Evolutionary conservation across 1,140 invertebrate species (phyloP), one percentile per base, ranked within the genome.

Genomic region (Drosophila bocqueti): DNA sequence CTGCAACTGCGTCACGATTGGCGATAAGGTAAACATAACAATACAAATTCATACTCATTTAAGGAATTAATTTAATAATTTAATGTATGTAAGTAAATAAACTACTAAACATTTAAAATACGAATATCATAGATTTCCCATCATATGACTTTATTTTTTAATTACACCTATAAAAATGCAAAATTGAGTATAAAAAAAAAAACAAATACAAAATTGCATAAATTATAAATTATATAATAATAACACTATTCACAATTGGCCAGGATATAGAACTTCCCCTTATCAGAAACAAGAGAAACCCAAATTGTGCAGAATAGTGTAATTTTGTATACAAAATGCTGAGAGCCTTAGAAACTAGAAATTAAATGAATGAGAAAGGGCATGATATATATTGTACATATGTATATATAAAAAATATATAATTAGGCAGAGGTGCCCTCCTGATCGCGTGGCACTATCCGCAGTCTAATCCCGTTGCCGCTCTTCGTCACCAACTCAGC

Each of bases 401-500:
- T 34, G 10, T 55, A 36, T 7, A 11, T n/a, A n/a, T n/a, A 26
- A 26, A 26, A 5, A 26, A 5, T 18, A 61, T 34, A 46, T n/a
- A 47, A 21, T 40, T 21, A 45, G 8, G 24, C 7, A 7, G 29
- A 21, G 24, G 6, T 16, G 42, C 7, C 36, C 40, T 61, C 10
- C 38, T 57, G 2, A 24, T 52, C 36, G 16, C 93, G 87, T 16
- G 82, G 67, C 42, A 74, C 64, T 6, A 94, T 58, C 54, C 83
- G 82, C 21, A 94, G 76, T 50, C 82, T 58, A 16, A 94, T 81
- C 4, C 93, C 93, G 60, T 93, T 93, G 38, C 82, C 82, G 43
- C 93, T 91, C 67, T 93, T 93, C 68, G 92, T 83, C 15, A 94
- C 86, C 31, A 93, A 64, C 62, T 93, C 93, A 18, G 91, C 85